Conservation (phyloP, 2,797 vertebrate species). For the Megalops cyprinoides region DNA sequence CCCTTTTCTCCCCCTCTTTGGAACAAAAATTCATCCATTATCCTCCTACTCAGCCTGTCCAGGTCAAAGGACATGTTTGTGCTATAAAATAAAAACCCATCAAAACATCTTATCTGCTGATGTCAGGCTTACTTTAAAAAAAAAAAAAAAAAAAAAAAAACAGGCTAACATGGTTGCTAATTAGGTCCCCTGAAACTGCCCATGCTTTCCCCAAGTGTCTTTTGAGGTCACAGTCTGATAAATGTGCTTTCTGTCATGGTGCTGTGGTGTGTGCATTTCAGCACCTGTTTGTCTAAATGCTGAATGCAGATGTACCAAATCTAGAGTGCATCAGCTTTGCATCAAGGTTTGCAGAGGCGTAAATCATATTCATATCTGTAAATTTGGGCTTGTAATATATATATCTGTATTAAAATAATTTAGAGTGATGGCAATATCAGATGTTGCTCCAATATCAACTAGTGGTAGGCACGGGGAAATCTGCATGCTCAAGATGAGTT, state of each 20-base stretch:
- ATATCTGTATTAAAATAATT: too few relatives aligned
- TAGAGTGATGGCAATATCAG: too few relatives aligned
- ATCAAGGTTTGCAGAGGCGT: too few relatives aligned
- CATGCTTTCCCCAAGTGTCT: not conserved
- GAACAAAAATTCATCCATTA: not conserved
- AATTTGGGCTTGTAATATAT: too few relatives aligned
- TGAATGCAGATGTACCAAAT: not conserved
- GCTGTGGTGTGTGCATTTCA: not conserved
- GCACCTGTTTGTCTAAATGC: not conserved
- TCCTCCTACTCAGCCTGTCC: not conserved
- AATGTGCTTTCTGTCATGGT: not conserved
- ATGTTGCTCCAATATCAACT: too few relatives aligned
- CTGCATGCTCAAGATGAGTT: too few relatives aligned
- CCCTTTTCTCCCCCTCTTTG: not conserved
- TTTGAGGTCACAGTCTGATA: not conserved
- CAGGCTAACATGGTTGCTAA: not conserved
- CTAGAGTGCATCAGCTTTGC: too few relatives aligned
- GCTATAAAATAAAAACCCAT: not conserved
- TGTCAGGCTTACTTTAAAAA: too few relatives aligned
- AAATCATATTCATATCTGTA: too few relatives aligned
- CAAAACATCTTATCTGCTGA: not conserved
- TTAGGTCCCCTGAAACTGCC: not conserved
- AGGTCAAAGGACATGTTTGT: constrained; percentile 12
- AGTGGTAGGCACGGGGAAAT: too few relatives aligned
- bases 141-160: too few relatives aligned